phyloP scores from a whole-genome alignment of 2,113 vertebrate genomes.

The Artemisiospiza belli region DNA sequence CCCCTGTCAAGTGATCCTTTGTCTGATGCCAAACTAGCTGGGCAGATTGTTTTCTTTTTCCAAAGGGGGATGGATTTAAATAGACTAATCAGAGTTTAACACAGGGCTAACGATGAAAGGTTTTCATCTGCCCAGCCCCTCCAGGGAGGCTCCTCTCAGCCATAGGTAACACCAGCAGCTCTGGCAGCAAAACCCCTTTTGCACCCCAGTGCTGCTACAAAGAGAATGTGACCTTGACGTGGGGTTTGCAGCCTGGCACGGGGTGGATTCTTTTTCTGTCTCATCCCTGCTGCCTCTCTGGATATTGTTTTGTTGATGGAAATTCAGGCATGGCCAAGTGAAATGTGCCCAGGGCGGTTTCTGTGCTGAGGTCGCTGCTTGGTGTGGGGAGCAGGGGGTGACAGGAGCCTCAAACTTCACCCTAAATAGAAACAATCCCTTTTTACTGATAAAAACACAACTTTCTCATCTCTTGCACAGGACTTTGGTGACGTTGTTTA shows the following conservation, averaged over 20 bases:
- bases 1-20: constrained; percentile 68
- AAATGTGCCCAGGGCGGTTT: rapidly evolving
- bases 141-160: neutral
- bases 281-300: constrained; percentile 9
- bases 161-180: neutral
- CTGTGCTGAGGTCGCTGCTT: neutral
- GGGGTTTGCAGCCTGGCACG: constrained; percentile 25
- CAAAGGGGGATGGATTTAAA: constrained; percentile 62
- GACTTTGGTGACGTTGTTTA: constrained; percentile 91
- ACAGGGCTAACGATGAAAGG: constrained; percentile 64
- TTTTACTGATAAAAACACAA: rapidly evolving
- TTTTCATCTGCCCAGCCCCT: constrained; percentile 49
- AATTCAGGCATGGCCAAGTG: neutral
- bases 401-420: neutral
- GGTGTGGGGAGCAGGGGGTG: neutral
- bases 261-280: constrained; percentile 45
- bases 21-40: constrained; percentile 68
- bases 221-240: constrained; percentile 58
- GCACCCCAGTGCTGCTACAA: neutral
- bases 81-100: constrained; percentile 65
- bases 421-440: neutral
- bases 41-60: constrained; percentile 70
- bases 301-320: constrained; percentile 30
- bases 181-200: constrained; percentile 21
- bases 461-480: constrained; percentile 67